A percentile compares a stretch with the other conserved stretches of the same genome.
phyloP scores from a whole-genome alignment of 2,113 vertebrate species.

The Tapirus terrestris region DNA sequence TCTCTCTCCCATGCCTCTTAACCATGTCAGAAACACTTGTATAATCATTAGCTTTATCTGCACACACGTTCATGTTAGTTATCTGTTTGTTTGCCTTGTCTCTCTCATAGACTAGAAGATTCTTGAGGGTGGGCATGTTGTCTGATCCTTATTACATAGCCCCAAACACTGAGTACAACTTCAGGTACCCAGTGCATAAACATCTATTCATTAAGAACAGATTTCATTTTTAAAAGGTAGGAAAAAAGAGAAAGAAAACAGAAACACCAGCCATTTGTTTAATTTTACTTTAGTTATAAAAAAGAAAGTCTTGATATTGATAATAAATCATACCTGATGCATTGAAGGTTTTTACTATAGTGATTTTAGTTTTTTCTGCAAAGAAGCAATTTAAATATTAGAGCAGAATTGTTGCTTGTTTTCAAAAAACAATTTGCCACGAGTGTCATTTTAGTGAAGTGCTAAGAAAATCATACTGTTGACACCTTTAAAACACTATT shows the following conservation, averaged over 20 bases:
- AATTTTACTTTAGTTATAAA: conserved; percentile 71
- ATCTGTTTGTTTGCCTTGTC: conserved; percentile 30
- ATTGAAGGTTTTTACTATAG: conserved; percentile 82
- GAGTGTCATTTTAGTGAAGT: conserved; percentile 59
- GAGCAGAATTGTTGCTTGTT: conserved; percentile 74
- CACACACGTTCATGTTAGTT: background rate
- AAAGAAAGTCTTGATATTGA: conserved; percentile 77
- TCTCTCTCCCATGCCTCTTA: conserved; percentile 18
- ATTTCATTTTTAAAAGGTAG: conserved; percentile 52
- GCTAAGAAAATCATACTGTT: conserved; percentile 62
- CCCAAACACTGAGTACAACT: conserved; percentile 46
- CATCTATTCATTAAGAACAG: conserved; percentile 67
- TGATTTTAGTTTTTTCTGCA: conserved; percentile 83
- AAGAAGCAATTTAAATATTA: conserved; percentile 83
- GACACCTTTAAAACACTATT: conserved; percentile 51
- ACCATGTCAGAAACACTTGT: conserved; percentile 25
- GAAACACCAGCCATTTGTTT: conserved; percentile 64
- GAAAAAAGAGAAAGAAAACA: conserved; percentile 65
- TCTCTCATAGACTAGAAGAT: conserved; percentile 31
- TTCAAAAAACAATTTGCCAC: conserved; percentile 72
- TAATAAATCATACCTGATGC: conserved; percentile 81
- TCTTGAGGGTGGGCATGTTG: background rate
- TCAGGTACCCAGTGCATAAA: conserved; percentile 50
- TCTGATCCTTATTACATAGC: conserved; percentile 4
- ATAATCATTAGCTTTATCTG: background rate